phyloP scores from a whole-genome alignment of 2,797 vertebrate genomes.

The Naso thynnoides region DNA sequence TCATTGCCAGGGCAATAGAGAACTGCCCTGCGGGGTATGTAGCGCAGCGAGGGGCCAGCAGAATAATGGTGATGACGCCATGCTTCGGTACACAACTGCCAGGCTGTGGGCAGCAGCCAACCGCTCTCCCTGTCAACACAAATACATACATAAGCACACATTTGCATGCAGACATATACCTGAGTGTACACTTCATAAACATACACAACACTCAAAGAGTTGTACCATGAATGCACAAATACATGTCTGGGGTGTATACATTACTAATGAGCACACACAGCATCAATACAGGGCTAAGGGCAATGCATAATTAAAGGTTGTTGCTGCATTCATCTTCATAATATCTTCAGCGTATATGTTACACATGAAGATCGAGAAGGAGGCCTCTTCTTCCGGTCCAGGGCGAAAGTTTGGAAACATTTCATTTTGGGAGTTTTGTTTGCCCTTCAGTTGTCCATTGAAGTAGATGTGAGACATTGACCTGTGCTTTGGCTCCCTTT shows the following conservation, averaged over 20 bases:
- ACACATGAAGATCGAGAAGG: not conserved
- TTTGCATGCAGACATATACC: constrained; percentile 19
- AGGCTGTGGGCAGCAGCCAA: constrained; percentile 61
- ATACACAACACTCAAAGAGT: constrained; percentile 27
- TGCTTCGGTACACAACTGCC: constrained; percentile 59
- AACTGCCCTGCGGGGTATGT: constrained; percentile 93
- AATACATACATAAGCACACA: constrained; percentile 53
- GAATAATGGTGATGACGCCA: constrained; percentile 77
- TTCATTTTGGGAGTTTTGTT: constrained; percentile 80
- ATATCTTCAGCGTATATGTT: constrained; percentile 35
- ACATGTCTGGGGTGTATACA: constrained; percentile 42
- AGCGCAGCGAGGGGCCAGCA: constrained; percentile 82
- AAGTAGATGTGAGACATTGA: constrained; percentile 77
- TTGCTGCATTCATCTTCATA: constrained; percentile 64
- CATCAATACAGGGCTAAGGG: constrained; percentile 50
- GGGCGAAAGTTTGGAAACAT: constrained; percentile 73
- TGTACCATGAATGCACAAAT: constrained; percentile 13
- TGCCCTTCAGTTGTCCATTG: constrained; percentile 81
- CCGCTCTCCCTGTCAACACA: constrained; percentile 73
- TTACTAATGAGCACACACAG: constrained; percentile 33
- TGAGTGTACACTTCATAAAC: constrained; percentile 8
- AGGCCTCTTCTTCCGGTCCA: constrained; percentile 21
- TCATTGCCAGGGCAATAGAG: constrained; percentile 97
- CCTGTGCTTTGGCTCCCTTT: constrained; percentile 78
- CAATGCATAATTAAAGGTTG: constrained; percentile 64